A percentile compares a stretch with the other conserved stretches of the same genome.
Conservation (phyloP, 2,113 vertebrate genomes). For the Galemys pyrenaicus region DNA sequence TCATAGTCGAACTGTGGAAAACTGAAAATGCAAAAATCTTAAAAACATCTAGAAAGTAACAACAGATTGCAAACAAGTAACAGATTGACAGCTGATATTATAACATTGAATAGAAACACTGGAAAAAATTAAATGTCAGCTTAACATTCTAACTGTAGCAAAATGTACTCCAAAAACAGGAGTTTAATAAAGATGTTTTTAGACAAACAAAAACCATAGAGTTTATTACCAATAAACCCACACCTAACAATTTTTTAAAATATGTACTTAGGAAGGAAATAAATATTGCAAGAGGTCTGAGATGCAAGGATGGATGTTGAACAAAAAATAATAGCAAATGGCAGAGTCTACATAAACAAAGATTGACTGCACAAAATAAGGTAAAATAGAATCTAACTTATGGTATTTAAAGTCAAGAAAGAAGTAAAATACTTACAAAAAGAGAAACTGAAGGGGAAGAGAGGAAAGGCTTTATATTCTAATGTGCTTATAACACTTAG, state of each 20-base stretch:
- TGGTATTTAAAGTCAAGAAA: slow-evolving; percentile 3
- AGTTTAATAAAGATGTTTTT: slow-evolving; percentile 33
- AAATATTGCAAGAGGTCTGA: background rate
- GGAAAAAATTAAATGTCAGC: background rate
- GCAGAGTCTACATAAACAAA: background rate
- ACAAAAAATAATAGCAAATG: slow-evolving; percentile 5
- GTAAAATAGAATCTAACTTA: background rate
- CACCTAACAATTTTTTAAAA: slow-evolving; percentile 23
- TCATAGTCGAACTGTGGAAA: background rate
- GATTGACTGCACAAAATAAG: background rate
- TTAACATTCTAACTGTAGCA: slow-evolving; percentile 2
- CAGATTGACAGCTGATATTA: background rate
- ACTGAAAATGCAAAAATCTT: background rate
- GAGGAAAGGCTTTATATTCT: background rate
- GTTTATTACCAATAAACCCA: background rate
- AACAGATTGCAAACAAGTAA: slow-evolving; percentile 3
- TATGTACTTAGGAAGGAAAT: slow-evolving; percentile 16
- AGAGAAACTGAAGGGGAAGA: background rate
- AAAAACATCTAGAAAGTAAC: slow-evolving; percentile 48
- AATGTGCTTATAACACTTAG: background rate
- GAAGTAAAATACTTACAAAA: slow-evolving; percentile 16
- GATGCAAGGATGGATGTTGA: background rate
- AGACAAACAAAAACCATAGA: slow-evolving; percentile 25
- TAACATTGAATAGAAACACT: slow-evolving; percentile 21
- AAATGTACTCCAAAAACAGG: slow-evolving; percentile 13